Conservation (phyloP, 2,888 invertebrate species). For the Nemurella pictetii region DNA sequence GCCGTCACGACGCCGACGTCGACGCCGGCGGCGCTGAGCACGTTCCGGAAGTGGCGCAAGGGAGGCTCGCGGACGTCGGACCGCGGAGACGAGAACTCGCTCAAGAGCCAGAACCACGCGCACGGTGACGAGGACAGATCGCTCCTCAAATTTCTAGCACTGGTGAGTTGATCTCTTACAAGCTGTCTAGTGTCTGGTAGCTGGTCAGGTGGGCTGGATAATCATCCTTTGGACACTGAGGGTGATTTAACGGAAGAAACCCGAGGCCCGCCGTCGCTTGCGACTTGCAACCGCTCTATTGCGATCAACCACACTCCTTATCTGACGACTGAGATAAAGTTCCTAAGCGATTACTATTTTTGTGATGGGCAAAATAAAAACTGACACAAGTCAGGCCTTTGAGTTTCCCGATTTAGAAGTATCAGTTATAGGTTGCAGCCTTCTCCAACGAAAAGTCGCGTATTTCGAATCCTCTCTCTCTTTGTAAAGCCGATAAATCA, state of each 20-base stretch:
- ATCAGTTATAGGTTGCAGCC: not conserved
- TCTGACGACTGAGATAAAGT: not conserved
- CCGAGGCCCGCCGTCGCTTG: too few relatives aligned
- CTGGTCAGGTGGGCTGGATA: too few relatives aligned
- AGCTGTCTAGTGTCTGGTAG: not conserved
- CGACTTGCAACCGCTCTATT: too few relatives aligned
- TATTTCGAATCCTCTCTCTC: not conserved
- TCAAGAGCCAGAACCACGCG: not conserved
- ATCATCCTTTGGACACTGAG: too few relatives aligned
- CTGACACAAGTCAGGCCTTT: not conserved
- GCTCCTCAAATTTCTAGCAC: conserved; percentile 73
- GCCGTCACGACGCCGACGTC: conserved; percentile 42
- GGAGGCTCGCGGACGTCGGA: conserved; percentile 27
- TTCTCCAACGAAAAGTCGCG: conserved; percentile 1
- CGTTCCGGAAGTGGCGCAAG: conserved; percentile 50
- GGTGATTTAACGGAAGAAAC: too few relatives aligned
- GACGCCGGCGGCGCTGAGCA: conserved; percentile 46
- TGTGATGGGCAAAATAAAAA: too few relatives aligned
- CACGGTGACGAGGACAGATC: conserved; percentile 54
- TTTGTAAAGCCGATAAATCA: not conserved
- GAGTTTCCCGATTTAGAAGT: not conserved
- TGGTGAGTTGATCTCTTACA: conserved; percentile 66
- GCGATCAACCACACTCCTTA: not conserved
- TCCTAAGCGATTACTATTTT: too few relatives aligned
- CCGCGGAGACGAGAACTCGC: not conserved